Percentiles rank a stretch among this genome's conserved stretches.
These are phyloP conservation scores for Orchestes rusci DNA, from an alignment of 2,888 invertebrate genomes.

Conservation along the genomic window DNA sequence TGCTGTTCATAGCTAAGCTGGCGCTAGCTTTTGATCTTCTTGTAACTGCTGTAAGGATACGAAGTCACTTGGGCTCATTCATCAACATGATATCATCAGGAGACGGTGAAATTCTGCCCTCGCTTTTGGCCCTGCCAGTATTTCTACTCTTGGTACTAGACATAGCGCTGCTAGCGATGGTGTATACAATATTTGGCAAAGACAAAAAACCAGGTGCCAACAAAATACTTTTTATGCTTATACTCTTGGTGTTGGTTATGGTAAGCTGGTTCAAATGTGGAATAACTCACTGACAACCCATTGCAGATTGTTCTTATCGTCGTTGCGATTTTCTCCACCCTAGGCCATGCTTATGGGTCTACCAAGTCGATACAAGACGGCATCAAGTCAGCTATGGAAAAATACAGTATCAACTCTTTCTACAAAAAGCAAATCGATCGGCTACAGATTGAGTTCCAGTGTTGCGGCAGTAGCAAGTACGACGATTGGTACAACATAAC, in stretches of 20 bases:
- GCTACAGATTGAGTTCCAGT: conserved; percentile 55
- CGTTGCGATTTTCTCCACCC: conserved; percentile 30
- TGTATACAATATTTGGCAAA: conserved; percentile 31
- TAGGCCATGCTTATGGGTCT: conserved; percentile 34
- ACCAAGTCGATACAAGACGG: conserved; percentile 43
- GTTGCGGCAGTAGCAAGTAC: conserved; percentile 54
- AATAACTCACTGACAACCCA: no score
- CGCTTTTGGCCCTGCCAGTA: conserved; percentile 29
- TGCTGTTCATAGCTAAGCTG: conserved; percentile 27
- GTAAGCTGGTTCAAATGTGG: conserved; percentile 9
- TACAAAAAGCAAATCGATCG: conserved; percentile 52
- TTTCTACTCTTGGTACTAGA: conserved; percentile 33
- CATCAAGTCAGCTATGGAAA: conserved; percentile 52
- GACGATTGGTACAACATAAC: conserved; percentile 57
- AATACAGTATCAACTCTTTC: conserved; percentile 49
- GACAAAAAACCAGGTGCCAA: conserved; percentile 29
- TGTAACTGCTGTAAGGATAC: conserved; percentile 31
- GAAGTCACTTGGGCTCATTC: conserved; percentile 36
- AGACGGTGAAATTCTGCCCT: conserved; percentile 37
- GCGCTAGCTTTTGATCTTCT: no score
- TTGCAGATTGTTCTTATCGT: conserved; percentile 14
- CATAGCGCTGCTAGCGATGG: conserved; percentile 27
- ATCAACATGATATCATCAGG: conserved; percentile 39
- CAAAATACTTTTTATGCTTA: conserved; percentile 29
- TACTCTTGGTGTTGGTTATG: conserved; percentile 25